phyloP scores from a whole-genome alignment of 2,797 vertebrate species.

The Apogon hyalosoma region DNA sequence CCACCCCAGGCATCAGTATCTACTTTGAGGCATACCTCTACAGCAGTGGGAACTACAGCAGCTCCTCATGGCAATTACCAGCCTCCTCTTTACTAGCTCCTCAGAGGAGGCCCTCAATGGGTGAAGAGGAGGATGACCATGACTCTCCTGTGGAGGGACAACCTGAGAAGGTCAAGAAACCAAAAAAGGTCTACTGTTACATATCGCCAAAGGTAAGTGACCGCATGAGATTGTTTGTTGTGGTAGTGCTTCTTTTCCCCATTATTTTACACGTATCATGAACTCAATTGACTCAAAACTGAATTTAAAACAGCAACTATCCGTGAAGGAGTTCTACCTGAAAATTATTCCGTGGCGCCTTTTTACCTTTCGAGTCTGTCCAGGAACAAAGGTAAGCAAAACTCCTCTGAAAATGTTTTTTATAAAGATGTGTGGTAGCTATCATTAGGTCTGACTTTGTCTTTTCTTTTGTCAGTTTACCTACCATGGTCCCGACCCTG shows the following conservation, averaged over 20 bases:
- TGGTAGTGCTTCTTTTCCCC: not conserved
- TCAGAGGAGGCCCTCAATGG: slow-evolving; percentile 91
- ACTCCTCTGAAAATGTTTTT: not conserved
- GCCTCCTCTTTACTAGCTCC: slow-evolving; percentile 88
- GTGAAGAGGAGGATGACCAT: slow-evolving; percentile 92
- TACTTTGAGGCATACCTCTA: slow-evolving; percentile 99
- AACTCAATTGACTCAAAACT: slow-evolving; percentile 13
- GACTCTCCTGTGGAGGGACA: slow-evolving; percentile 94
- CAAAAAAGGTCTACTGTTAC: slow-evolving; percentile 99
- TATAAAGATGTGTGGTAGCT: not conserved
- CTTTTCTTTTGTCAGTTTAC: slow-evolving; percentile 87
- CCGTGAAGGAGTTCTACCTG: slow-evolving; percentile 99
- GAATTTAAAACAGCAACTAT: slow-evolving; percentile 91
- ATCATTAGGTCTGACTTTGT: not conserved
- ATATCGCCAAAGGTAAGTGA: slow-evolving; percentile 95
- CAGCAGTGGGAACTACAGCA: slow-evolving; percentile 90
- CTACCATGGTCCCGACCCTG: slow-evolving; percentile 94
- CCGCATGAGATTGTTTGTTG: not conserved
- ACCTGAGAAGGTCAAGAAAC: slow-evolving; percentile 97
- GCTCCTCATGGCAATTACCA: slow-evolving; percentile 91
- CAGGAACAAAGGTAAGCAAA: slow-evolving; percentile 93
- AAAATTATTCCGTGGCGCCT: slow-evolving; percentile 99
- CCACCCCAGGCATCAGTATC: slow-evolving; percentile 96
- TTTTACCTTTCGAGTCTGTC: slow-evolving; percentile 98
- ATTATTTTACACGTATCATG: not conserved